These are phyloP conservation scores for Ophiodon elongatus DNA, from an alignment of 2,113 vertebrate species.

Conservation along the genomic window DNA sequence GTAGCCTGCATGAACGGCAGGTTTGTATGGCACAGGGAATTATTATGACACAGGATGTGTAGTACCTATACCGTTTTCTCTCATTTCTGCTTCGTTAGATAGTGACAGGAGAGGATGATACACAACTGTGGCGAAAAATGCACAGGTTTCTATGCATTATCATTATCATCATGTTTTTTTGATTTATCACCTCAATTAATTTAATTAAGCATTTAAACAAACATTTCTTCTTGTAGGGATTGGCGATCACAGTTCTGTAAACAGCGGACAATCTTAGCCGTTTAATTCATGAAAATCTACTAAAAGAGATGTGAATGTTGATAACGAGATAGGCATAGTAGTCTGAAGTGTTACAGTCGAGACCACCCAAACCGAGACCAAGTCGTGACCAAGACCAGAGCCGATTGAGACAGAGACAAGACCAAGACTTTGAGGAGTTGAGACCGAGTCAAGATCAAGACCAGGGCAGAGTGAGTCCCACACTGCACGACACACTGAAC, in stretches of 20 bases:
- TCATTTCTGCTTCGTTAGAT: conserved; percentile 33
- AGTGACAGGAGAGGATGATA: not conserved
- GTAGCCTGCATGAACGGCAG: not conserved
- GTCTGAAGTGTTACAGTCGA: no score
- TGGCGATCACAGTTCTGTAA: not conserved
- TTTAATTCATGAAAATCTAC: not conserved
- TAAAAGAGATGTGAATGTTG: not conserved
- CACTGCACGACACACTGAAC: no score
- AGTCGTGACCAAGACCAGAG: no score
- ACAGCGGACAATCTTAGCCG: not conserved
- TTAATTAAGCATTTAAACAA: not conserved
- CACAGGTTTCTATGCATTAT: not conserved
- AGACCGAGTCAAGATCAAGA: not conserved
- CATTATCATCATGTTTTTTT: no score
- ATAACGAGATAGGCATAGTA: not conserved
- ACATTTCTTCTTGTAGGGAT: not conserved
- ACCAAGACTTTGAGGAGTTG: no score
- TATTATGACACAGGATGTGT: conserved; percentile 10
- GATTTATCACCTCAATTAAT: not conserved
- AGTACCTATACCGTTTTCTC: conserved; percentile 8
- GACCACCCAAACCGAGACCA: no score
- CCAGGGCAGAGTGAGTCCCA: no score
- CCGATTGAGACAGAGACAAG: no score
- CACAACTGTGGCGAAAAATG: not conserved
- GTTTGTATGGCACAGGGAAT: conserved; percentile 34